Conservation (phyloP, 2,113 vertebrate genomes). For the Apeltes quadracus region DNA sequence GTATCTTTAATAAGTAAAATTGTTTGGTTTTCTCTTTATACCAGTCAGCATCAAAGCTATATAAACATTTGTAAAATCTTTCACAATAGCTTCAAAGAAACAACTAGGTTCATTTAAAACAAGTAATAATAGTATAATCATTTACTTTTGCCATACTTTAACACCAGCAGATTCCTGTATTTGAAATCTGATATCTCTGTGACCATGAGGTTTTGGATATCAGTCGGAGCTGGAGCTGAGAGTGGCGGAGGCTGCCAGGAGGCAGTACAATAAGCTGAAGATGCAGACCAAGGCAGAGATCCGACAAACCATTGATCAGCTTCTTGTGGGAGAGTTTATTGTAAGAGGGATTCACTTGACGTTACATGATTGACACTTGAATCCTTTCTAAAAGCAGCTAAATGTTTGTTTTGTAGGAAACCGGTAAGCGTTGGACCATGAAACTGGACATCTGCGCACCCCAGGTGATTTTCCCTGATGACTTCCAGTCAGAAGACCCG, state of each 20-base stretch:
- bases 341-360: constrained; percentile 80
- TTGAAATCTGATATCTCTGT: constrained; percentile 14
- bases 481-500: constrained; percentile 91
- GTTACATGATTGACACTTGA: background rate
- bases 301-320: constrained; percentile 93
- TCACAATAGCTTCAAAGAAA: background rate
- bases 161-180: background rate
- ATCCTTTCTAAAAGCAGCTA: background rate
- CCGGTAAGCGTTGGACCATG: constrained; percentile 94
- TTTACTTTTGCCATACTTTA: background rate
- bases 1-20: background rate
- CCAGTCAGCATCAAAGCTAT: background rate
- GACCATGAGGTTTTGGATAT: constrained; percentile 89
- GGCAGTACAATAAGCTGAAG: constrained; percentile 97
- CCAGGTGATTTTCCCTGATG: constrained; percentile 97
- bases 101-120: background rate
- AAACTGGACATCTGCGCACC: constrained; percentile 97
- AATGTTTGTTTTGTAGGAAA: constrained; percentile 80
- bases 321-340: constrained; percentile 97
- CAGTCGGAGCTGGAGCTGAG: constrained; percentile 95
- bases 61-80: background rate
- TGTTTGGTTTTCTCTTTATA: background rate
- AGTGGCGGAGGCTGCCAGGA: constrained; percentile 94
- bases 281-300: constrained; percentile 99
- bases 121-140: background rate